Base-by-base conservation (phyloP, 1,140 invertebrate genomes). In the Portunus trituberculatus region DNA sequence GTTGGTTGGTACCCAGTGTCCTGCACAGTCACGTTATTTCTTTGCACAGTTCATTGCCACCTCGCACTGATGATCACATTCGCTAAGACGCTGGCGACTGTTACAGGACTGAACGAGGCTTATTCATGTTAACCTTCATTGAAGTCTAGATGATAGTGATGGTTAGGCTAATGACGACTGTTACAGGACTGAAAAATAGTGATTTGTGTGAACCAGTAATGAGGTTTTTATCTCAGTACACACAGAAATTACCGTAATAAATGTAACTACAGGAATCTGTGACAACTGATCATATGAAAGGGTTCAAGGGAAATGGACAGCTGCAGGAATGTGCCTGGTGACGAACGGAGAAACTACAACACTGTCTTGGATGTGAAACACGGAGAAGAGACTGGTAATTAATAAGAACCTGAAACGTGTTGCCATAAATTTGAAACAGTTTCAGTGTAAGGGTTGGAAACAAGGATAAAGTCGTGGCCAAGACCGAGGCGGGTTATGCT, bases 11-110 rank as follows among this genome's bases (percentile, higher is more conserved):
- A n/a, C 25, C 91, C 67, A 83, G 91, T 45, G 32, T 28, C 76
- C 28, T 84, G 39, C 45, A 93, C 91, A 48, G 91, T 93, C 48
- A 83, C 67, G n/a, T 91, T 12, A n/a, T 20, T n/a, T 76, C 67
- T 20, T n/a, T 20, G 6, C 25, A n/a, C 25, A 76, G 67, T 25
- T 76, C 67, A n/a, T 76, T 76, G 67, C 16, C 25, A 25, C 67
- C 67, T 76, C 67, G 16, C 67, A n/a, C 67, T 7, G 67, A n/a
- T 76, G 67, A 76, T 76, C 16, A 76, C 67, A 76, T 20, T n/a
- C 67, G n/a, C 20, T n/a, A 76, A n/a, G 16, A 20, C 8, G n/a
- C 20, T 76, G 25, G 20, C 25, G 67, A 76, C 67, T 76, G n/a
- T 76, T 76, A 76, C 67, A 76, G 67, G 67, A 76, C 16, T 76